phyloP scores from a whole-genome alignment of 2,888 invertebrate genomes.

The Anoplius nigerrimus region DNA sequence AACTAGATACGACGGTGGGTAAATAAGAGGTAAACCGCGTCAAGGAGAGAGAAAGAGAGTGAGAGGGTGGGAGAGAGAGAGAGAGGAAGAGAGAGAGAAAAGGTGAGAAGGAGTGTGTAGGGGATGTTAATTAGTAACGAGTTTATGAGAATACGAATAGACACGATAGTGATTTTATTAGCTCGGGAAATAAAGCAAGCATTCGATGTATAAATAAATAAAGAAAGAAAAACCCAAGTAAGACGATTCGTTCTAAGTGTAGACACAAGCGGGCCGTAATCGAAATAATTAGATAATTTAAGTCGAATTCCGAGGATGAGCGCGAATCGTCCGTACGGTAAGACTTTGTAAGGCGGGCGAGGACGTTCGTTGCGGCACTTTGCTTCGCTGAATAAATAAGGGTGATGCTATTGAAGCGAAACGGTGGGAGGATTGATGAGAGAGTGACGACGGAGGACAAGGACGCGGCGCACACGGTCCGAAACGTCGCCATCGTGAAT shows the following conservation, averaged over 20 bases:
- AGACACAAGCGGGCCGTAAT: slow-evolving; percentile 45
- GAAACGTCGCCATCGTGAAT: slow-evolving; percentile 40
- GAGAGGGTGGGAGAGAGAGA: neutral
- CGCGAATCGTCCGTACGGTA: slow-evolving; percentile 11
- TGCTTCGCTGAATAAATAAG: too few species aligned
- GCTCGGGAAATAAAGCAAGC: slow-evolving; percentile 60
- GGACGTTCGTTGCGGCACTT: too few species aligned
- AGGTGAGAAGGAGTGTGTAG: slow-evolving; percentile 22
- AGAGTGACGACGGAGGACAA: slow-evolving; percentile 11
- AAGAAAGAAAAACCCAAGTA: slow-evolving; percentile 9
- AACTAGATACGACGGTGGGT: neutral
- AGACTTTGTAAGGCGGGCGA: too few species aligned
- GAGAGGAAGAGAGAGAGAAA: neutral
- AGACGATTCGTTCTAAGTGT: slow-evolving; percentile 49
- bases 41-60: too few species aligned
- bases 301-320: slow-evolving; percentile 19
- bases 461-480: slow-evolving; percentile 30
- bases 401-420: too few species aligned
- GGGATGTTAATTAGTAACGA: slow-evolving; percentile 67
- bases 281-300: slow-evolving; percentile 40
- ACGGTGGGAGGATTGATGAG: neutral
- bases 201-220: slow-evolving; percentile 58
- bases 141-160: slow-evolving; percentile 65
- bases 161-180: slow-evolving; percentile 69
- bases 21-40: too few species aligned